Conservation (phyloP, 2,113 vertebrate species). For the Neodon shergylaensis region DNA sequence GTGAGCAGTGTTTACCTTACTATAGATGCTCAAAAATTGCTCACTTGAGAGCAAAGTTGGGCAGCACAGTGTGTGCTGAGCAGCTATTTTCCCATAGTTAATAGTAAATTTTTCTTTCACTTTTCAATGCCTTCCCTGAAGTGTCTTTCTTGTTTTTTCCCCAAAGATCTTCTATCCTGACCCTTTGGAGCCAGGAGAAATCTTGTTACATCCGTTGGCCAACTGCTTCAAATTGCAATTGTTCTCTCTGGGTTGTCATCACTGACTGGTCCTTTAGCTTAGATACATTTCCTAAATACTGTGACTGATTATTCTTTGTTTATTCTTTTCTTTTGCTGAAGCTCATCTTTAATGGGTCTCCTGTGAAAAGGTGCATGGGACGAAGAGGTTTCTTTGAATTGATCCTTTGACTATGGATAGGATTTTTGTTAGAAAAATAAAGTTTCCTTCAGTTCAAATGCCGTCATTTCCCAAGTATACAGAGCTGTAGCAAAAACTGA, state of each 20-base stretch:
- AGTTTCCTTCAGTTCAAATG: background rate
- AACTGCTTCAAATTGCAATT: background rate
- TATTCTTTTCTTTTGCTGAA: background rate
- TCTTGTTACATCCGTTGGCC: background rate
- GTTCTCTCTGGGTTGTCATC: background rate
- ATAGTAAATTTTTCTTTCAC: conserved; percentile 5
- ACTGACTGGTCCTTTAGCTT: background rate
- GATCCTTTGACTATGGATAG: background rate
- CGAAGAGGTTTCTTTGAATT: background rate
- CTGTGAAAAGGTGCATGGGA: background rate
- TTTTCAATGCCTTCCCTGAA: background rate
- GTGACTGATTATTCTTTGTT: background rate
- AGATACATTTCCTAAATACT: background rate
- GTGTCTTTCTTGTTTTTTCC: background rate
- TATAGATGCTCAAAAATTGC: background rate
- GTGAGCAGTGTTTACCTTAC: background rate
- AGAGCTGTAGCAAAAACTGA: background rate
- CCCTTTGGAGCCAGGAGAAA: background rate
- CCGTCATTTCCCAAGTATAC: background rate
- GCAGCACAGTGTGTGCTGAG: background rate
- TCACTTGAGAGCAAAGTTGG: background rate
- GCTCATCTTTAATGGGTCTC: background rate
- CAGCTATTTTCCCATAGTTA: conserved; percentile 1
- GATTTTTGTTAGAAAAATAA: conserved; percentile 16
- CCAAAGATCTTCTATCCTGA: background rate